A percentile compares a stretch with the other conserved stretches of the same genome.
Evolutionary conservation across 1,140 invertebrate species (phyloP).

Genomic region (Periplaneta americana): DNA sequence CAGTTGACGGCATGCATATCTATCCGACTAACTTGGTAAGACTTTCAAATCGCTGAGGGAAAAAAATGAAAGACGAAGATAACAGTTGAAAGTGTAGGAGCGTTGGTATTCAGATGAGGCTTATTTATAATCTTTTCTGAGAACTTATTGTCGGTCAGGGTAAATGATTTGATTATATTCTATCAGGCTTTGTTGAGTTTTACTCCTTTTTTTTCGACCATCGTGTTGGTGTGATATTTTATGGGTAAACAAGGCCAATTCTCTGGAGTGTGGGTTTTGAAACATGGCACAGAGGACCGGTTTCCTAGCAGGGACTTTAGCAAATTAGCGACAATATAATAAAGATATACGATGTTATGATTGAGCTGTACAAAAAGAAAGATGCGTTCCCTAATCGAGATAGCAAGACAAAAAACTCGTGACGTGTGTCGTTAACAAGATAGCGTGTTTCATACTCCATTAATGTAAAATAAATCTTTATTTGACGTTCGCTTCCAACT

Average conservation of each 20-base stretch:
- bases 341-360: constrained; percentile 7
- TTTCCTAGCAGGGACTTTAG: neutral
- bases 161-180: neutral
- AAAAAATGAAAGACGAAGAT: too few relatives aligned
- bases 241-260: neutral
- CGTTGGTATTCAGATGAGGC: too few relatives aligned
- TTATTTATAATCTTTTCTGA: too few relatives aligned
- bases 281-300: neutral
- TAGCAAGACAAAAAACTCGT: neutral
- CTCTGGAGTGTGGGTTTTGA: neutral
- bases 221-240: neutral
- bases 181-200: neutral
- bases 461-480: neutral
- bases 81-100: too few relatives aligned
- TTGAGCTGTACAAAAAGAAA: neutral
- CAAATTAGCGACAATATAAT: constrained; percentile 13
- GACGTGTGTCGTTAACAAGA: neutral
- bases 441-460: neutral
- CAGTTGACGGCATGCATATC: too few relatives aligned
- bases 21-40: too few relatives aligned
- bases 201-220: neutral
- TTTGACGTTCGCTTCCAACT: too few relatives aligned
- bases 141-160: neutral
- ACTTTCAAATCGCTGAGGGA: too few relatives aligned
- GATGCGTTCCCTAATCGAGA: neutral